Conservation (phyloP, 2,888 invertebrate species). For the Petrolisthes manimaculis region DNA sequence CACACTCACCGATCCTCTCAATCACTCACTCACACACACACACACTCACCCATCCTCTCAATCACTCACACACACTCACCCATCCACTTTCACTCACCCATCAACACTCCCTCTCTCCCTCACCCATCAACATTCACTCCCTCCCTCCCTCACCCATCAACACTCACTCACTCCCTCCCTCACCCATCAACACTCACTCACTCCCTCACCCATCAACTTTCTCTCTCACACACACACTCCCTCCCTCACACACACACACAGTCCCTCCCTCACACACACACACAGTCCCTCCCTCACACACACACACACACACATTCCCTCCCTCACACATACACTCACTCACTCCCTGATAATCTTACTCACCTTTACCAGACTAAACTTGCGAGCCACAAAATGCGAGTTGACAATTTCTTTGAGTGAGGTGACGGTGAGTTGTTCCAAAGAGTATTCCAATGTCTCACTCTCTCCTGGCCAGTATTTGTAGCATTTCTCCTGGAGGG, state of each 20-base stretch:
- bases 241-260: too few relatives aligned
- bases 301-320: too few relatives aligned
- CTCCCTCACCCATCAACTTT: too few relatives aligned
- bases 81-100: neutral
- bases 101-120: neutral
- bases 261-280: too few relatives aligned
- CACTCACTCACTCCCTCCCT: too few relatives aligned
- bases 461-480: neutral
- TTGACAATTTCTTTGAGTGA: neutral
- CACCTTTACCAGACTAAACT: neutral
- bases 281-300: too few relatives aligned
- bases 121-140: neutral
- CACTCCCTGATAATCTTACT: neutral
- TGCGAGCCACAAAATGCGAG: neutral
- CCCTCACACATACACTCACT: too few relatives aligned
- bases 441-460: neutral
- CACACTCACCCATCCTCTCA: neutral
- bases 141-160: too few relatives aligned
- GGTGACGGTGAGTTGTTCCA: neutral
- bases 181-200: too few relatives aligned
- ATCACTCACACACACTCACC: neutral
- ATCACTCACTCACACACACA: neutral
- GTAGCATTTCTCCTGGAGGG: conserved; percentile 15
- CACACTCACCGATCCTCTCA: too few relatives aligned
- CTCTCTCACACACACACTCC: too few relatives aligned